Evolutionary conservation across 2,888 invertebrate genomes (phyloP), one percentile per base, ranked within the genome.

Genomic region (Listrodromus nycthemerus): DNA sequence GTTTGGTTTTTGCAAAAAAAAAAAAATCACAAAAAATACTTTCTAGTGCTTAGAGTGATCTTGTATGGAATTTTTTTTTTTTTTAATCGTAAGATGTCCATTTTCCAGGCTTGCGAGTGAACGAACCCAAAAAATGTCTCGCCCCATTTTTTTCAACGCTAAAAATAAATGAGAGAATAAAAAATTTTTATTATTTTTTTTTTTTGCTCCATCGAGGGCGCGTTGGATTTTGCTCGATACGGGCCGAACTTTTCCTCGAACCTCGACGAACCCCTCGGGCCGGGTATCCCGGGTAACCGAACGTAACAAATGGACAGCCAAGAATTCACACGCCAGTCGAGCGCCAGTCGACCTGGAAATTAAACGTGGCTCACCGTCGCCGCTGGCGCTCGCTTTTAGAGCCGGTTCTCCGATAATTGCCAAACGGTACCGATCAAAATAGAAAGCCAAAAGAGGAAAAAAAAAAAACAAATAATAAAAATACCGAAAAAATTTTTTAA

Each of bases 231-330:
- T 48, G 58, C 45, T 71, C n/a, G 65, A 76, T 67, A 45, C 41
- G 66, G 61, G n/a, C 71, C 75, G 65, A 80, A 83, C 66, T 71
- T 76, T 48, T 50, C 48, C 58, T 61, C 48, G 63, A 75, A 73
- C 37, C 30, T 33, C n/a, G 75, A 48, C 52, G 76, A 63, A 52
- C 41, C 61, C 50, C 21, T 48, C 67, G 48, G 61, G 45, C 63
- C 45, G 37, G 74, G 89, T 89, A 88, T 87, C 89, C 89, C 73
- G 73, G 88, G 89, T 87, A 89, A 89, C 89, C 73, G 85, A 86
- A 86, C 85, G 85, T 87, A 89, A 89, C 89, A 89, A 89, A 89
- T 89, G 86, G 84, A 86, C 80, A 67, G 80, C 66, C 75, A 80
- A 58, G 84, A 75, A 85, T 83, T 85, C 77, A 82, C 76, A 82